Conservation (phyloP, 2,888 invertebrate genomes). For the Scaptomyza reducta region DNA sequence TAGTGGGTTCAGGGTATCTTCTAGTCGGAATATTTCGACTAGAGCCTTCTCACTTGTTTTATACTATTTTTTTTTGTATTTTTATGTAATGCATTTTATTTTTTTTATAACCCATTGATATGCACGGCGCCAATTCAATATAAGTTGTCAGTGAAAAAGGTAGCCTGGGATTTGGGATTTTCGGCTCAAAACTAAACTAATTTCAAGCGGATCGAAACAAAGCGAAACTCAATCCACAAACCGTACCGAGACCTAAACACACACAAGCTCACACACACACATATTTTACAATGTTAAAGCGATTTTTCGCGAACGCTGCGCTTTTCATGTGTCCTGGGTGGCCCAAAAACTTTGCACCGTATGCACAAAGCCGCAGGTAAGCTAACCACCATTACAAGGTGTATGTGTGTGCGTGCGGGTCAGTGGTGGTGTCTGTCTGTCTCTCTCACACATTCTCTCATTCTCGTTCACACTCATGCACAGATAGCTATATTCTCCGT, state of each 20-base stretch:
- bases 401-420: conserved; percentile 5
- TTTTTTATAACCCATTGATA: conserved; percentile 29
- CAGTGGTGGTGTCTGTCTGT: neutral
- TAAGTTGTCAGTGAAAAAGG: conserved; percentile 31
- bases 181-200: conserved; percentile 59
- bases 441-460: neutral
- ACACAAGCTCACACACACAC: neutral
- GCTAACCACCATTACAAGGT: conserved; percentile 19
- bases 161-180: conserved; percentile 32
- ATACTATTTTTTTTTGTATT: neutral
- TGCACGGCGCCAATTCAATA: conserved; percentile 42
- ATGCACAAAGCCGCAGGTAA: conserved; percentile 40
- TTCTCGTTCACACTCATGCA: neutral
- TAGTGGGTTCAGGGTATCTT: neutral
- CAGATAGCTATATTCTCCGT: neutral
- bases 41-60: too few species aligned
- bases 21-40: neutral
- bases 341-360: conserved; percentile 39
- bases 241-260: neutral
- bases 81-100: conserved; percentile 2
- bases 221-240: conserved; percentile 4
- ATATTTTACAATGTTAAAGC: neutral
- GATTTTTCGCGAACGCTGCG: conserved; percentile 23
- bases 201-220: conserved; percentile 45
- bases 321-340: conserved; percentile 23